Base-by-base conservation (phyloP, 2,888 invertebrate species). In the Argyresthia goedartella region DNA sequence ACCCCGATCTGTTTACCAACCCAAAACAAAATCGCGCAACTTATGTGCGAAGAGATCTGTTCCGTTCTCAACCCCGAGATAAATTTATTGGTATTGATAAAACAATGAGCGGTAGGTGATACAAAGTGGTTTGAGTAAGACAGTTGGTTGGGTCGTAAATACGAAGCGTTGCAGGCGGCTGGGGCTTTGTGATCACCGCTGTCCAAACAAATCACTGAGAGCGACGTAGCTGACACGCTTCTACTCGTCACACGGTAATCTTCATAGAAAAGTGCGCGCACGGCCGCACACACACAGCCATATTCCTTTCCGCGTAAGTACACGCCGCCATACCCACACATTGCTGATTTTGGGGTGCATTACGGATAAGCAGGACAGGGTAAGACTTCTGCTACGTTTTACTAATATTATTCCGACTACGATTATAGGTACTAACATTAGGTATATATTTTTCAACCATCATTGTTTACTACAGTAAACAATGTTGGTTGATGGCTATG, bases 11-110 rank as follows among this genome's bases (percentile, higher is more conserved):
- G 25, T 25, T 25, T 25, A 25, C 25, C 25, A 25, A 25, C 25
- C 25, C 25, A 25, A 25, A 25, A 4, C 25, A 65, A 67, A 72
- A 77, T 77, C 73, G 71, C 70, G 70, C 62, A 61, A 60, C 67
- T 68, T 66, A 71, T 60, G 76, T 71, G 81, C 52, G 59, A 74
- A 82, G 57, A 67, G 84, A 82, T 61, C 76, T 68, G 73, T 76
- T 78, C 72, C 79, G 75, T 76, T 79, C 76, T 69, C 77, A 66
- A 63, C 60, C 59, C 56, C n/a, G 16, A 39, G 66, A 73, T 86
- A 86, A 85, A 85, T 85, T n/a, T 81, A 85, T 78, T 76, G 76
- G 82, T 73, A 85, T 85, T 85, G 84, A 86, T 86, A 84, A 76
- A 81, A 85, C 85, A 85, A 84, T 76, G 74, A 72, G 70, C 74